These are phyloP conservation scores for Oasisia sp. DNA, from an alignment of 2,888 invertebrate species.

Conservation along the genomic window DNA sequence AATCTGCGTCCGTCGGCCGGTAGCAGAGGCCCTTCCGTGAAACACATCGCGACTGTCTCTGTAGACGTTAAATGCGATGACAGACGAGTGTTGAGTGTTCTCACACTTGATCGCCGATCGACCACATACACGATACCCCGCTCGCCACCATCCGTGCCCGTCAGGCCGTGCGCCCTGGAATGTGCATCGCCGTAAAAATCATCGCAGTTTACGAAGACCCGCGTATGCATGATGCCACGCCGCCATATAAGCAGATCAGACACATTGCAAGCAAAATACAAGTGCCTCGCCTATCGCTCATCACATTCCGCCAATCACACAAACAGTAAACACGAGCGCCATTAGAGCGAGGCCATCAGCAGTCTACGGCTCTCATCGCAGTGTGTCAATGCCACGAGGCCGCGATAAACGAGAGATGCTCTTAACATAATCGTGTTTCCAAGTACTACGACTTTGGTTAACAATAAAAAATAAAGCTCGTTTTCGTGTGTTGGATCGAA, in stretches of 20 bases:
- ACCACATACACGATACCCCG: neutral
- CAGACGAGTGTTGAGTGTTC: neutral
- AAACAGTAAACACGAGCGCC: neutral
- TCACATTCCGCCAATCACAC: neutral
- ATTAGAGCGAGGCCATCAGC: neutral
- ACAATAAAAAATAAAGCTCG: neutral
- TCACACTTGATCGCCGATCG: neutral
- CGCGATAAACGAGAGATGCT: neutral
- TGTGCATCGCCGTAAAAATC: constrained; percentile 11
- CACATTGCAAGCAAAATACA: constrained; percentile 17
- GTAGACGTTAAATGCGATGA: neutral
- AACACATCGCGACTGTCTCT: neutral
- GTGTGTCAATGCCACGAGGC: neutral
- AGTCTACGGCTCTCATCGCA: neutral
- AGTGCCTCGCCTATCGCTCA: neutral
- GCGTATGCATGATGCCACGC: neutral
- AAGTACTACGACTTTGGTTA: neutral
- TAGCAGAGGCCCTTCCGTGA: neutral
- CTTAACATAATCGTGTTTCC: neutral
- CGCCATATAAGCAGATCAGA: constrained; percentile 5
- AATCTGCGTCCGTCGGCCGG: neutral
- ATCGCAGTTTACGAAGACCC: neutral
- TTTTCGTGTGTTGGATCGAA: neutral
- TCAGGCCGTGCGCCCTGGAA: neutral
- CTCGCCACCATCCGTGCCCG: neutral